A percentile compares a stretch with the other conserved stretches of the same genome.
Conservation (phyloP, 2,113 vertebrate species). For the Passer montanus region DNA sequence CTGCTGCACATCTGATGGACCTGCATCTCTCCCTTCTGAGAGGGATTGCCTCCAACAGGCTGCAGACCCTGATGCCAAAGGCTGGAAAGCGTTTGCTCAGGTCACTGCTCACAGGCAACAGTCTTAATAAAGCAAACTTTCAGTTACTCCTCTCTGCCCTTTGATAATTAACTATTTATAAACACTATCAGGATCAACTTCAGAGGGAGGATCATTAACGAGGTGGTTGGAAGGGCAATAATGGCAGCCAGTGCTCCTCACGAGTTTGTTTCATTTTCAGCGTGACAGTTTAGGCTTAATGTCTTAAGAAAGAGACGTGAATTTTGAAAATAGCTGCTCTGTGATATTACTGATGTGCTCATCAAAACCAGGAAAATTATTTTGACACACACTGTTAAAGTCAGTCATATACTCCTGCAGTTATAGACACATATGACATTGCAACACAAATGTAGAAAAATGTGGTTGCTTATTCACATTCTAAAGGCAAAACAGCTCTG, state of each 20-base stretch:
- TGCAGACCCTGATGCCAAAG: background rate
- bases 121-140: background rate
- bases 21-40: background rate
- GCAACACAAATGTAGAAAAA: background rate
- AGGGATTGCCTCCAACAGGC: rapidly evolving
- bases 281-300: background rate
- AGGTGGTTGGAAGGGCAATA: background rate
- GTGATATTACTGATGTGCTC: background rate
- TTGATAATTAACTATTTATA: background rate
- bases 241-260: background rate
- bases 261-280: background rate
- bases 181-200: background rate
- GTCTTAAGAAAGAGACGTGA: background rate
- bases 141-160: background rate
- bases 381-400: background rate
- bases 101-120: background rate
- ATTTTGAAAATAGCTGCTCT: background rate
- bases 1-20: rapidly evolving
- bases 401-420: background rate
- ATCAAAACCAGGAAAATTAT: background rate
- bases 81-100: background rate
- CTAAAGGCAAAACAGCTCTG: background rate
- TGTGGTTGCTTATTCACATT: background rate
- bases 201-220: background rate
- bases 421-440: rapidly evolving